Conservation (phyloP, 2,797 vertebrate species). For the Pantherophis vulpinus region DNA sequence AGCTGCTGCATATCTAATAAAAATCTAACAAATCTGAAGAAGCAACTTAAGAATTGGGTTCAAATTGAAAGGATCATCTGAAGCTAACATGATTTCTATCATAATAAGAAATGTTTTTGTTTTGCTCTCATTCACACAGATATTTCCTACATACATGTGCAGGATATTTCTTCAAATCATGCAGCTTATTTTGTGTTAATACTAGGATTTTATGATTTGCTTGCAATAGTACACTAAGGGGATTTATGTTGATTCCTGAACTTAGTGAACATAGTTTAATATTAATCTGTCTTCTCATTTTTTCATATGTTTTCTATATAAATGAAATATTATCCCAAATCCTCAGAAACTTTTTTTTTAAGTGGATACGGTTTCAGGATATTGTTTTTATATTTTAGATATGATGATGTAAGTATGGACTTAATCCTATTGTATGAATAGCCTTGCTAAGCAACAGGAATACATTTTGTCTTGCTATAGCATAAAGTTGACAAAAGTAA, state of each 20-base stretch:
- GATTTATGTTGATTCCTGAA: background rate
- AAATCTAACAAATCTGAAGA: background rate
- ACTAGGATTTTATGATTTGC: background rate
- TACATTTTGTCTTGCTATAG: background rate
- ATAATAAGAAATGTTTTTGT: background rate
- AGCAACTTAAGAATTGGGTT: background rate
- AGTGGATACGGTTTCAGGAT: background rate
- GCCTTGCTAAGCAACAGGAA: background rate
- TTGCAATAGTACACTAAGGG: background rate
- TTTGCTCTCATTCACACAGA: background rate
- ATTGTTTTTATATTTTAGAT: background rate
- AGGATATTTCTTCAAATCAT: background rate
- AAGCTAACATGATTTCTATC: background rate
- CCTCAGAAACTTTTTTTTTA: background rate
- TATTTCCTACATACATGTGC: background rate
- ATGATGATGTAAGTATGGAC: background rate
- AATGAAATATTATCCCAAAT: background rate
- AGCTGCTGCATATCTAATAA: too few species aligned
- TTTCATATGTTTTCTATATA: background rate
- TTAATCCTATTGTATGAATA: background rate
- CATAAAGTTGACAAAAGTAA: background rate
- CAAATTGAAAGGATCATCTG: background rate
- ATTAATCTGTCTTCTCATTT: background rate
- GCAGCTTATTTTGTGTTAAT: background rate
- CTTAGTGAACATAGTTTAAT: background rate